Evolutionary conservation across 2,888 invertebrate genomes (phyloP).

Genomic region (Trissolcus japonicus): DNA sequence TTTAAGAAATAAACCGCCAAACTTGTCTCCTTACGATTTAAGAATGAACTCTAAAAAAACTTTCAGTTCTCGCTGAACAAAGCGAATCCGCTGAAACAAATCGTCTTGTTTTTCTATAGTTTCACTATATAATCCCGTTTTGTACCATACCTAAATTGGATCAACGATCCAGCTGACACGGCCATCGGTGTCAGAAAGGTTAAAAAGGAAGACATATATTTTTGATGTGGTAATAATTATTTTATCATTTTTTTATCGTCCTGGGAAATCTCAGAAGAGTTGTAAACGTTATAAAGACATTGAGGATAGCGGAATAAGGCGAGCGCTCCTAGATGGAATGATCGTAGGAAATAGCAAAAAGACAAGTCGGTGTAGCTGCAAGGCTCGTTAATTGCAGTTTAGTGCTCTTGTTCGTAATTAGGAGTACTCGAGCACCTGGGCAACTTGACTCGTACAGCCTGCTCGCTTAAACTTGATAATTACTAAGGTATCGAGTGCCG

Average conservation of each 20-base stretch:
- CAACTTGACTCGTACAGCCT: slow-evolving; percentile 53
- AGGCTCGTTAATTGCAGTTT: slow-evolving; percentile 74
- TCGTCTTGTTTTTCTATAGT: too few relatives aligned
- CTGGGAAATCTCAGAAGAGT: slow-evolving; percentile 4
- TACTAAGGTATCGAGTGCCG: slow-evolving; percentile 65
- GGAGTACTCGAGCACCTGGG: slow-evolving; percentile 71
- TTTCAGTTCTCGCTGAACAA: too few relatives aligned
- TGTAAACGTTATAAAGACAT: slow-evolving; percentile 15
- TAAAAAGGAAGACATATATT: too few relatives aligned
- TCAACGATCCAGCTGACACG: too few relatives aligned
- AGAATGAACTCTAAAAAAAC: too few relatives aligned
- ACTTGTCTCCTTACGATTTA: too few relatives aligned
- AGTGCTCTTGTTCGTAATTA: slow-evolving; percentile 74
- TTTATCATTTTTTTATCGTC: slow-evolving; percentile 10
- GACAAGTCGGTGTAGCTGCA: slow-evolving; percentile 64
- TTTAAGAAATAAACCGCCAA: too few relatives aligned
- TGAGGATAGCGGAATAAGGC: slow-evolving; percentile 26
- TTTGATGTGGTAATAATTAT: slow-evolving; percentile 23
- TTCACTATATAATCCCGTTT: too few relatives aligned
- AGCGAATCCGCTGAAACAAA: too few relatives aligned
- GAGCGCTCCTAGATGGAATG: slow-evolving; percentile 37
- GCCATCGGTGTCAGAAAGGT: too few relatives aligned
- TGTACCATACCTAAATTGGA: too few relatives aligned
- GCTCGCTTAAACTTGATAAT: slow-evolving; percentile 55
- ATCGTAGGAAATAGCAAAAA: slow-evolving; percentile 61